Conservation (phyloP, 2,797 vertebrate species). For the Distichodus sexfasciatus region DNA sequence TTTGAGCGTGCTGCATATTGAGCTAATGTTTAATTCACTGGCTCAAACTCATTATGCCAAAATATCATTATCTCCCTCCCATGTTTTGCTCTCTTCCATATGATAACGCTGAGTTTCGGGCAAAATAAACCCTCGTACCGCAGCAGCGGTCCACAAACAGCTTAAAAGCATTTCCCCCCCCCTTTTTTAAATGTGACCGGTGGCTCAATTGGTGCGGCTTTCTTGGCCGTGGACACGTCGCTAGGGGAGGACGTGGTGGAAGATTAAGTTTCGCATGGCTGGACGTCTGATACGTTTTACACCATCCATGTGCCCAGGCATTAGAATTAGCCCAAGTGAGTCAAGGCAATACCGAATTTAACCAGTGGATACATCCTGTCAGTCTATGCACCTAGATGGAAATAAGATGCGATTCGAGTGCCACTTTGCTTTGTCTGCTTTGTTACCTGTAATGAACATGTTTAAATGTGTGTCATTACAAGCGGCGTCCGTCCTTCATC, state of each 20-base stretch:
- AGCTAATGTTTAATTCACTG: slow-evolving; percentile 55
- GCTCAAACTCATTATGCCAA: slow-evolving; percentile 48
- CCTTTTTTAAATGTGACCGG: too few relatives aligned
- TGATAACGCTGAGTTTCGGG: slow-evolving; percentile 24
- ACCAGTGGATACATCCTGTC: slow-evolving; percentile 36
- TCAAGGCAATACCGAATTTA: background rate
- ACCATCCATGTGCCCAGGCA: too few relatives aligned
- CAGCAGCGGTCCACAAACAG: background rate
- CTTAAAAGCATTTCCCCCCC: too few relatives aligned
- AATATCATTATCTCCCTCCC: slow-evolving; percentile 46
- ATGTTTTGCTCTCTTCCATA: slow-evolving; percentile 14
- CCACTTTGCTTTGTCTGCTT: background rate
- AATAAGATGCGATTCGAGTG: slow-evolving; percentile 27
- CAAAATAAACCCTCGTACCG: background rate
- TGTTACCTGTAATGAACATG: slow-evolving; percentile 27
- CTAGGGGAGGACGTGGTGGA: too few relatives aligned
- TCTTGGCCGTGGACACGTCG: too few relatives aligned
- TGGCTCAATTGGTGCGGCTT: too few relatives aligned
- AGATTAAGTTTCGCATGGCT: too few relatives aligned
- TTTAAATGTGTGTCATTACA: slow-evolving; percentile 35
- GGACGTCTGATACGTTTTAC: background rate
- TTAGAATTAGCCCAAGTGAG: too few relatives aligned
- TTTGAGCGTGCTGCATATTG: slow-evolving; percentile 37
- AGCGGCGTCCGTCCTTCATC: too few relatives aligned
- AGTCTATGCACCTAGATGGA: slow-evolving; percentile 46